Base-by-base conservation (phyloP, 1,140 invertebrate genomes). In the Halictus rubicundus region DNA sequence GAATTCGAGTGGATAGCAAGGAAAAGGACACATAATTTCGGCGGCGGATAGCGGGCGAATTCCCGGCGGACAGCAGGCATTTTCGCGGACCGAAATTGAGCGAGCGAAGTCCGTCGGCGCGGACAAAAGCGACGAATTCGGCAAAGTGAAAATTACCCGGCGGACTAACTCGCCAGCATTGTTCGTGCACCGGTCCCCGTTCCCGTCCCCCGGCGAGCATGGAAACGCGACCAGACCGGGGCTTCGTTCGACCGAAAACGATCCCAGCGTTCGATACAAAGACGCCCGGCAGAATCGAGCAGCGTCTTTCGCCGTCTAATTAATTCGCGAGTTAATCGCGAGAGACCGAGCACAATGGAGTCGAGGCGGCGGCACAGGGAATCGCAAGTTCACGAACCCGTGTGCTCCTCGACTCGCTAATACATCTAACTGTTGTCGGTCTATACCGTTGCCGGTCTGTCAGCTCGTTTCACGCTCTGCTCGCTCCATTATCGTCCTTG, bases 361-460 rank as follows among this genome's bases (percentile, higher is more conserved):
- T 66, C 69, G 39, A 25, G 49, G 12, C 5, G 68, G 1, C 49
- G 57, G 76, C 52, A 64, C 54, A 25, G 42, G 57, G 23, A 75
- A 59, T 60, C 49, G 1, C 14, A 3, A 21, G 49, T 52, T 16
- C 42, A 23, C 59, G 23, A 27, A 60, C 49, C 49, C 49, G 16
- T 16, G 54, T 39, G 2, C 21, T 73, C 65, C 3, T 7, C 39
- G 23, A 68, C 32, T 52, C 8, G 37, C 32, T 52, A 57, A 7
- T 27, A 25, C 9, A 32, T 32, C 23, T 74, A 80, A 83, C 81
- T 59, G 81, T 80, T 83, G 16, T n/a, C 3, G 6, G 19, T 21
- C 42, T n/a, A 54, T 61, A 68, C 83, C 77, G 81, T 84, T 83
- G 75, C 23, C 14, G 52, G 49, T 77, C 80, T 80, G 80, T 21